phyloP scores from a whole-genome alignment of 2,113 vertebrate species.

The Apaloderma vittatum region DNA sequence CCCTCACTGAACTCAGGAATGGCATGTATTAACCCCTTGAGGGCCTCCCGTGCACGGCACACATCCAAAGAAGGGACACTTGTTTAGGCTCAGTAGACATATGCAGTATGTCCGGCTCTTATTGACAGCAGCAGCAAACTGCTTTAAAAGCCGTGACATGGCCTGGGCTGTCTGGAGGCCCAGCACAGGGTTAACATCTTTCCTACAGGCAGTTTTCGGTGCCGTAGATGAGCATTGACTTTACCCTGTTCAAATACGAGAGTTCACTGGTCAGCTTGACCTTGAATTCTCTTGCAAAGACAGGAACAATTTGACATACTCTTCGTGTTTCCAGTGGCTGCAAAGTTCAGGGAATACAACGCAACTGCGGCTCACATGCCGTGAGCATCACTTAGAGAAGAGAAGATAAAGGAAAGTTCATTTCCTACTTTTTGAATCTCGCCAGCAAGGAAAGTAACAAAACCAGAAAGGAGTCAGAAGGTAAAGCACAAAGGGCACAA shows the following conservation, averaged over 20 bases:
- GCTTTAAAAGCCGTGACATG: not conserved
- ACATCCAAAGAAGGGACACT: conserved; percentile 47
- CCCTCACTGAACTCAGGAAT: conserved; percentile 84
- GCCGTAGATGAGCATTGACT: conserved; percentile 18
- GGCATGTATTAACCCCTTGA: conserved; percentile 81
- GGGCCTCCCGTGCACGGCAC: conserved; percentile 16
- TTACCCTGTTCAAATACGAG: not conserved
- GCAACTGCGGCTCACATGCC: not conserved
- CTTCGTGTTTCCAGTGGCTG: conserved; percentile 49
- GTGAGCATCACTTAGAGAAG: not conserved
- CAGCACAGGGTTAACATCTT: conserved; percentile 42
- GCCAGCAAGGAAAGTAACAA: conserved; percentile 16
- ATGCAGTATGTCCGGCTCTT: conserved; percentile 3
- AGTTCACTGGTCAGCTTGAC: conserved; percentile 69
- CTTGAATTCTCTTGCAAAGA: conserved; percentile 58
- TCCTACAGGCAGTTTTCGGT: not conserved
- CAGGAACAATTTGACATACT: conserved; percentile 46
- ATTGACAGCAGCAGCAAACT: not conserved
- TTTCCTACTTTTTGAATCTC: conserved; percentile 44
- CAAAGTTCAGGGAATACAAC: conserved; percentile 49
- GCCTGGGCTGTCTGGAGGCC: not conserved
- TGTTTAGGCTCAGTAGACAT: conserved; percentile 12
- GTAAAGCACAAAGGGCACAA: conserved; percentile 49
- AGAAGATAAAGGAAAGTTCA: conserved; percentile 30
- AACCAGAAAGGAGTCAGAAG: not conserved